Evolutionary conservation across 2,797 vertebrate species (phyloP).

Genomic region (Falco berigora): DNA sequence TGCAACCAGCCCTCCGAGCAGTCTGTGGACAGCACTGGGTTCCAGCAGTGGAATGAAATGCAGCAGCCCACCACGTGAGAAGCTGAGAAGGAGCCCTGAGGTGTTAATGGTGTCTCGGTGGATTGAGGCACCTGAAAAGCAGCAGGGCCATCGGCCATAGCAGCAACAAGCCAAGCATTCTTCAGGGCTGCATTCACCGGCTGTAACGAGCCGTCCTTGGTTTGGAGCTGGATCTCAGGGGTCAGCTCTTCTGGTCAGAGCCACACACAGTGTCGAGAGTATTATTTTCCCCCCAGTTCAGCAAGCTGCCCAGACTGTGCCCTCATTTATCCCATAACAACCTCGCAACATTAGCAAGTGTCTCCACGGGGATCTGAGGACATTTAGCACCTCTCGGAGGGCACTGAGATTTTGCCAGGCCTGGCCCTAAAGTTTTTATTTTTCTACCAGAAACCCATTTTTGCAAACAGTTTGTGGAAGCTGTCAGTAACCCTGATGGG

Average conservation of each 20-base stretch:
- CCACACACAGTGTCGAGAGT: not conserved
- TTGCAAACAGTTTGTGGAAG: not conserved
- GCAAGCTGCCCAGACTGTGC: not conserved
- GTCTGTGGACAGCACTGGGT: not conserved
- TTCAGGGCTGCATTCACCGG: not conserved
- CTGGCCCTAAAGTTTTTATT: not conserved
- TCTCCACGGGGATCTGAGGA: not conserved
- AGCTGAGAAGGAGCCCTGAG: not conserved
- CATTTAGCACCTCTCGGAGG: not conserved
- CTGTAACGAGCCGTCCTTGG: not conserved
- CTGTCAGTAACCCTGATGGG: not conserved
- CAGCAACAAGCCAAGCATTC: not conserved
- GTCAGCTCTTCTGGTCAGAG: not conserved
- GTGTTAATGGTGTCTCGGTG: not conserved
- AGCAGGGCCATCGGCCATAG: fast-evolving
- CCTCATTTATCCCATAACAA: not conserved
- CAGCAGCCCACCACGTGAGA: not conserved
- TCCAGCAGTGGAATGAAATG: not conserved
- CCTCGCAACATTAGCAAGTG: not conserved
- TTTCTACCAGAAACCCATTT: not conserved
- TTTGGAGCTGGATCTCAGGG: not conserved
- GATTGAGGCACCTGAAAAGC: not conserved
- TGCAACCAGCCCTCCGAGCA: not conserved
- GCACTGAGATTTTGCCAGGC: not conserved
- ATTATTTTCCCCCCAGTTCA: not conserved